Evolutionary conservation across 2,888 invertebrate species (phyloP).

Genomic region (Tenthredo notha): DNA sequence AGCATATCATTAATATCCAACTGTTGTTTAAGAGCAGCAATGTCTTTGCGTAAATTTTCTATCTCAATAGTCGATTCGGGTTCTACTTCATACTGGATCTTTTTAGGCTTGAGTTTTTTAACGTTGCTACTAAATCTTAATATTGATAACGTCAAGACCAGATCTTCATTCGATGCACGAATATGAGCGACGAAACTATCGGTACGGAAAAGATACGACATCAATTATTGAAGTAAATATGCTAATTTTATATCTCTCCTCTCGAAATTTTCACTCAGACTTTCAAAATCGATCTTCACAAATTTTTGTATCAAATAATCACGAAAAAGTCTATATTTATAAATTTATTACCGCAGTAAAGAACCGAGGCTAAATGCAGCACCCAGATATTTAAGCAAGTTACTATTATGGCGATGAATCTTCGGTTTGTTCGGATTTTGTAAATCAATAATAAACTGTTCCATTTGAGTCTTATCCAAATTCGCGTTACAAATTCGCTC

Average conservation of each 20-base stretch:
- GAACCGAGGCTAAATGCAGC: conserved; percentile 71
- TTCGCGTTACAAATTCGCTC: conserved; percentile 76
- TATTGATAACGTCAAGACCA: conserved; percentile 75
- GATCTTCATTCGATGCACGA: conserved; percentile 70
- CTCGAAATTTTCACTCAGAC: conserved; percentile 26
- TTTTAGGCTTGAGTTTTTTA: conserved; percentile 60
- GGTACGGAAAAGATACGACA: background rate
- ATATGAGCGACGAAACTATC: conserved; percentile 78
- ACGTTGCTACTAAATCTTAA: conserved; percentile 74
- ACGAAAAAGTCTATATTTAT: background rate
- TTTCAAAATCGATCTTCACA: conserved; percentile 19
- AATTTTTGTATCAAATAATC: background rate
- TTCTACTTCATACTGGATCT: conserved; percentile 59
- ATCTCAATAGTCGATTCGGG: conserved; percentile 66
- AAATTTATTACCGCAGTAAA: conserved; percentile 71
- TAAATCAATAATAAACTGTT: conserved; percentile 73
- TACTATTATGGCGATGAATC: conserved; percentile 70
- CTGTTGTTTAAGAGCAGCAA: conserved; percentile 71
- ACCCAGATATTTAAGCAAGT: conserved; percentile 76
- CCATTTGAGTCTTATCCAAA: conserved; percentile 75
- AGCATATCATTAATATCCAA: conserved; percentile 74
- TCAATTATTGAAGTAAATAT: background rate
- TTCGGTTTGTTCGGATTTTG: conserved; percentile 61
- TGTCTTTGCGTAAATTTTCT: conserved; percentile 67
- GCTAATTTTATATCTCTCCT: background rate